A percentile compares a stretch with the other conserved stretches of the same genome.
Evolutionary conservation across 2,113 vertebrate genomes (phyloP).

Genomic region (Chrysemys picta): DNA sequence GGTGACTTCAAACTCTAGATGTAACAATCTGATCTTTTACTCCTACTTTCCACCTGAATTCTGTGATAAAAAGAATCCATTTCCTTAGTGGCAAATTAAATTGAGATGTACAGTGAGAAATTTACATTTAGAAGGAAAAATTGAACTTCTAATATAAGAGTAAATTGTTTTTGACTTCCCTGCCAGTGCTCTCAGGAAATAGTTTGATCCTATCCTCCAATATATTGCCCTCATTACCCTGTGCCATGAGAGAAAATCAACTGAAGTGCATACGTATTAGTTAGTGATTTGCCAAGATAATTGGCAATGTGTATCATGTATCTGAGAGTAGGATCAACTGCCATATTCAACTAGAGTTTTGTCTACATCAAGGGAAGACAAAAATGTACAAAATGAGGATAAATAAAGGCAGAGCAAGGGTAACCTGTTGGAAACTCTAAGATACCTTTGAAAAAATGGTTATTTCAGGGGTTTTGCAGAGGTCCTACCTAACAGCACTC

Average conservation of each 20-base stretch:
- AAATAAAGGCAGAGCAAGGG: neutral
- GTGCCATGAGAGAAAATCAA: constrained; percentile 5
- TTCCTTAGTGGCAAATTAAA: constrained; percentile 7
- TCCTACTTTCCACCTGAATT: constrained; percentile 16
- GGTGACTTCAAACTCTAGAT: neutral
- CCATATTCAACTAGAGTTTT: neutral
- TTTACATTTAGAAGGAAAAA: constrained; percentile 58
- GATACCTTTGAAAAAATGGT: neutral
- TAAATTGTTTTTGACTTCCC: constrained; percentile 35
- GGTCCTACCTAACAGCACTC: neutral
- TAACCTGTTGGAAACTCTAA: constrained; percentile 7
- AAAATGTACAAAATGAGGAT: neutral
- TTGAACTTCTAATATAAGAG: neutral
- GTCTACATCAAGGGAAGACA: neutral
- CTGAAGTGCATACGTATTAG: neutral
- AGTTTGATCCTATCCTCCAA: constrained; percentile 7
- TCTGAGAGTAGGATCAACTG: neutral
- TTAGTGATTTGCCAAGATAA: constrained; percentile 31
- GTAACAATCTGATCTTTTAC: neutral
- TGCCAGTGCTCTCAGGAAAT: constrained; percentile 11
- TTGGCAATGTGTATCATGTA: neutral
- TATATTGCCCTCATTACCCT: neutral
- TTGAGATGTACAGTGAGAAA: neutral
- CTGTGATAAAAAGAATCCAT: neutral
- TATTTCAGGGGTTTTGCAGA: neutral